phyloP scores from a whole-genome alignment of 2,113 vertebrate genomes.

The Furnarius figulus region DNA sequence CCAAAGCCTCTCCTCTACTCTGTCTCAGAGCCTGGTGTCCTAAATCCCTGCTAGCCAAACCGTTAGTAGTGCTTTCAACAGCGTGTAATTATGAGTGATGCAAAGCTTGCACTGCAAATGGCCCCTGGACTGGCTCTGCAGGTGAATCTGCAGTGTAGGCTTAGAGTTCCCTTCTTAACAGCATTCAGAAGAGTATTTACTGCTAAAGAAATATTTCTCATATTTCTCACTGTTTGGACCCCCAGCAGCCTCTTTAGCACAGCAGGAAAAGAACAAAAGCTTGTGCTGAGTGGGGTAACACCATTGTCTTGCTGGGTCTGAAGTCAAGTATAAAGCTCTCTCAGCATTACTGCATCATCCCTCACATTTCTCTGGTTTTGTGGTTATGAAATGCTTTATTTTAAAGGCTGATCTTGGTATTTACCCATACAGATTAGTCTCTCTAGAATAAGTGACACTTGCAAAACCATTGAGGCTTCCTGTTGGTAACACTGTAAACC shows the following conservation, averaged over 20 bases:
- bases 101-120: background rate
- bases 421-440: slow-evolving; percentile 20
- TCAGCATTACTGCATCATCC: background rate
- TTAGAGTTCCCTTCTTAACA: background rate
- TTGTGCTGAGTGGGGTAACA: background rate
- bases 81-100: rapidly evolving
- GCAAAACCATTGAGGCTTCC: slow-evolving; percentile 66
- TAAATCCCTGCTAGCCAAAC: background rate
- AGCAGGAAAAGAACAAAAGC: background rate
- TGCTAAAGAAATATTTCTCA: background rate
- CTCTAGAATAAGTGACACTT: slow-evolving; percentile 30
- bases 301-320: background rate
- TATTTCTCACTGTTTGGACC: background rate
- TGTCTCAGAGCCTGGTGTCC: background rate
- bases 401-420: slow-evolving; percentile 4
- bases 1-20: background rate
- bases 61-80: background rate
- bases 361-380: slow-evolving; percentile 26
- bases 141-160: background rate
- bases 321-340: background rate
- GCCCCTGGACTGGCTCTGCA: background rate
- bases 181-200: background rate
- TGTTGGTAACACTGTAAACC: slow-evolving; percentile 57
- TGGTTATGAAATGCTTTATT: slow-evolving; percentile 34
- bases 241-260: background rate